Base-by-base conservation (phyloP, 2,888 invertebrate genomes). In the Onchidella celtica region DNA sequence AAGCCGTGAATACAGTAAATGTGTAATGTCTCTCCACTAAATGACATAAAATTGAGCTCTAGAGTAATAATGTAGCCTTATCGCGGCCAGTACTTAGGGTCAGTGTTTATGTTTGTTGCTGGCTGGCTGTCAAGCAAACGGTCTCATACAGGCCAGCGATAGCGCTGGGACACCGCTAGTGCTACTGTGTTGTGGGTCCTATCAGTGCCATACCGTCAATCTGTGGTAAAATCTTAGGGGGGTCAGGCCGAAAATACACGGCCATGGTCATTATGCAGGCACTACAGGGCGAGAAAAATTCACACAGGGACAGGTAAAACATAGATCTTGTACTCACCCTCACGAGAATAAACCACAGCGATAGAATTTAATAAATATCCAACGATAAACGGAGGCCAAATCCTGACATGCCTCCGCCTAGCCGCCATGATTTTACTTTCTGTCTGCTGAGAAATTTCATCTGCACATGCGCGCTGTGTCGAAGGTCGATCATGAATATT, bases 401-500 rank as follows among this genome's bases (percentile, higher is more conserved):
- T 81, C 21, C 81, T 36, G 34, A 79, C 66, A 79, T 81, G 83
- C 78, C 75, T 78, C 59, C 81, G 69, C 57, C 70, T 61, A 32
- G 81, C 78, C 81, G 83, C 83, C 83, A 84, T 84, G 83, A 84
- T 83, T 81, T 76, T 74, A 78, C 83, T 80, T 78, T 66, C 11
- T 72, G 65, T 55, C 76, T 76, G 68, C 76, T 66, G 69, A 61
- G 59, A 78, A 6, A 34, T 57, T 55, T 34, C 69, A 21, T 47
- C 72, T 79, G 79, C 79, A 72, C 79, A 79, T 79, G 79, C 79
- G 79, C 79, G 47, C 47, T 32, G 55, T 70, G 79, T 79, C 79
- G 40, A 72, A 79, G 79, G 79, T 79, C 55, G 65, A 61, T 72
- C 65, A 72, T 79, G 79, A 79, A 79, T 79, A 79, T 79, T 61